phyloP scores from a whole-genome alignment of 23 tunicate species.

The Halocynthia roretzi region DNA sequence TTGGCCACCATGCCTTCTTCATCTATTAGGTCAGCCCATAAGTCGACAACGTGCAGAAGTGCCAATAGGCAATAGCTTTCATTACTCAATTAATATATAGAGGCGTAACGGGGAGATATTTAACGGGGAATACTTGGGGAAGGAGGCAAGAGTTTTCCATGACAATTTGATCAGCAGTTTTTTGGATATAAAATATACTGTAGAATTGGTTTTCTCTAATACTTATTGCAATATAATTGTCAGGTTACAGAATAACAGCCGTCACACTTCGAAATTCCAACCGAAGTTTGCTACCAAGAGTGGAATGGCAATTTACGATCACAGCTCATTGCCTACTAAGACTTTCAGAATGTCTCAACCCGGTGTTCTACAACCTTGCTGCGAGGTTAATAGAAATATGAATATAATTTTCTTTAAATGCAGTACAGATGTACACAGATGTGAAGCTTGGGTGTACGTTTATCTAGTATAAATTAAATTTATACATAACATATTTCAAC shows the following conservation, averaged over 20 bases:
- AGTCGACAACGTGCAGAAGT: background rate
- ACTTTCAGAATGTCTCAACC: slow-evolving; percentile 24
- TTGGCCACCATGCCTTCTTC: no score
- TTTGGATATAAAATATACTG: background rate
- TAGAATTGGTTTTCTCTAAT: background rate
- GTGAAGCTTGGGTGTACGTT: no score
- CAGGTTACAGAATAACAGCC: slow-evolving; percentile 16
- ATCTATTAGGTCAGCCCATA: background rate
- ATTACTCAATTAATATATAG: background rate
- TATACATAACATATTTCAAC: no score
- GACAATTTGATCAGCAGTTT: no score
- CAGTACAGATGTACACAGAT: no score
- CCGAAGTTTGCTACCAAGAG: slow-evolving; percentile 6
- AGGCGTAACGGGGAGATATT: background rate
- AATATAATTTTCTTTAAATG: no score
- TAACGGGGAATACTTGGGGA: background rate
- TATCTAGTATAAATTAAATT: no score
- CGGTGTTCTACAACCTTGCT: slow-evolving; percentile 18
- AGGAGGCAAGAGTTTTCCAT: background rate
- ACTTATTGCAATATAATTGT: background rate
- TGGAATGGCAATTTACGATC: slow-evolving; percentile 16
- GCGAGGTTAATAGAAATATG: slow-evolving; percentile 1
- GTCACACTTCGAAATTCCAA: background rate
- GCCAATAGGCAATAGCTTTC: background rate
- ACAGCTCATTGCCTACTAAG: slow-evolving; percentile 19